Evolutionary conservation across 1,140 invertebrate genomes (phyloP), one percentile per base, ranked within the genome.

Genomic region (Drosophila tsacasi): DNA sequence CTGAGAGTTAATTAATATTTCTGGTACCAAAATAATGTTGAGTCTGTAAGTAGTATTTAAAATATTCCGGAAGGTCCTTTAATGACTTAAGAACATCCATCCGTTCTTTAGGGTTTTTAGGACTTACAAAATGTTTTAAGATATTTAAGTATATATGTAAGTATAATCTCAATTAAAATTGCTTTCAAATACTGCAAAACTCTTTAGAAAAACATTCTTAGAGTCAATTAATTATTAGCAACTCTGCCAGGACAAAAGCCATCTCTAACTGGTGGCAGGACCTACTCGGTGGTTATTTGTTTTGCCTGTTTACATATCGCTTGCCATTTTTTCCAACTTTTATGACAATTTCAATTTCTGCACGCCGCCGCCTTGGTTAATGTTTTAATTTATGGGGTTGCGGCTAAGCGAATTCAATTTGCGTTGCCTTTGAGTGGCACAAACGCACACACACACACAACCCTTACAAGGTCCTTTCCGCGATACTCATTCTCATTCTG

Each of bases 371-470:
- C 65, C 69, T 76, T 78, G 76, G 75, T 79, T 79, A 80, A 80
- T 80, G 77, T 73, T 77, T 80, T 90, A 90, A 89, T 89, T 90
- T 91, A 91, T 90, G 82, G 85, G 85, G 85, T 89, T 89, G 85
- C 65, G 81, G 74, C 82, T 89, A 90, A 90, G 81, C 86, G 85
- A 90, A 90, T 89, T 65, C 86, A 67, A 85, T 89, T 89, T 85
- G 86, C 52, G 63, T 39, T 79, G 85, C 84, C 77, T 63, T 69
- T 54, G 63, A 77, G 46, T 83, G 47, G 39, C 65, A n/a, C 37
- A 61, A 39, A 50, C 58, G 17, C 37, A 10, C 61, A 23, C 25
- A 62, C 47, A 52, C 58, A 50, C 49, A 50, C 30, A 76, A 46
- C 76, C 72, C 52, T 72, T 27, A 13, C 23, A 50, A 15, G 39